Base-by-base conservation (phyloP, 2,797 vertebrate species). In the Nannoperca obscura region DNA sequence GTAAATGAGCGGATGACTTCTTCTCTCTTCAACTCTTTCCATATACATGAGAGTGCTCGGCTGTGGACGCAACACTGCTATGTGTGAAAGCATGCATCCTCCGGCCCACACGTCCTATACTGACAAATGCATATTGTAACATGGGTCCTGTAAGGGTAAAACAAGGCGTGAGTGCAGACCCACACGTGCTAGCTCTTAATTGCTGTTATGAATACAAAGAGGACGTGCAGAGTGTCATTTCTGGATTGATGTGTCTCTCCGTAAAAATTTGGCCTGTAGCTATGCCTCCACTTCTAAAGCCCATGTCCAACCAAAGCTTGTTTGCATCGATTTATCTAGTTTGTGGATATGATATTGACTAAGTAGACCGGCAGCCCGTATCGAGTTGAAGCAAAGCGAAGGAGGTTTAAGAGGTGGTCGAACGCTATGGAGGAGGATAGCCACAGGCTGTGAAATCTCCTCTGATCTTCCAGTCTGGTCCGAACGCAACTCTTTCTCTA, bases 391-490 rank as follows among this genome's bases (percentile, higher is more conserved):
- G 87, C 88, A 82, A 86, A 90, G 90, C 66, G 68, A 91, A 90
- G 88, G 71, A 83, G 89, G 91, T 88, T 91, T 91, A 92, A 93
- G 90, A 94, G 93, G 92, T 94, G 89, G 92, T 93, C 86, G 90
- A 91, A 89, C 71, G 81, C 90, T 77, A 90, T 87, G 87, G 84
- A 94, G 94, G 91, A 92, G 86, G 91, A 95, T 94, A 87, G 95
- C 95, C 95, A 94, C 93, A 78, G 95, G 95, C 91, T 88, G 89
- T 88, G 81, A 90, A 94, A 93, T 90, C 86, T 92, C 93, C 94
- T 95, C 95, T 95, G 94, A 96, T 96, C 94, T 94, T 93, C 88
- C 67, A 81, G n/a, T n/a, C n/a, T 91, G 92, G 92, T 95, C 92
- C 94, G 93, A 95, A 93, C 91, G 92, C 91, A 94, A 93, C 89